These are phyloP conservation scores for Sisyra nigra DNA, from an alignment of 2,888 invertebrate genomes.

Conservation along the genomic window DNA sequence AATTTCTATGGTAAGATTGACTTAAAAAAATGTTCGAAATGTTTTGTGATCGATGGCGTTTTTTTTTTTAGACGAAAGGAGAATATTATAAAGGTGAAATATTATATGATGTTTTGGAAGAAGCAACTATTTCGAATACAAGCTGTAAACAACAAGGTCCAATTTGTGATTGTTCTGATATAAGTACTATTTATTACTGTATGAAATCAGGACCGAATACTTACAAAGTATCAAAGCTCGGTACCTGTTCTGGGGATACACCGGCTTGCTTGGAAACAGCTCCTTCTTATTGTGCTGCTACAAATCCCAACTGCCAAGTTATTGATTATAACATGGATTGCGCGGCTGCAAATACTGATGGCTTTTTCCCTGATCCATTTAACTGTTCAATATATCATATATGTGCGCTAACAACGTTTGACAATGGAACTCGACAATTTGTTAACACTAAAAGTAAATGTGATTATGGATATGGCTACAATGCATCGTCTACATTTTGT, in stretches of 20 bases:
- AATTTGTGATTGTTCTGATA: not conserved
- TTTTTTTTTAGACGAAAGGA: too few relatives aligned
- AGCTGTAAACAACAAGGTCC: not conserved
- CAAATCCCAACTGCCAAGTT: not conserved
- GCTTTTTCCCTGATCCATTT: constrained; percentile 10
- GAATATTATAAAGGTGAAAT: too few relatives aligned
- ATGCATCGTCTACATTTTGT: constrained; percentile 12
- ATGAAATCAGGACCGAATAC: not conserved
- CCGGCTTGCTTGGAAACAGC: not conserved
- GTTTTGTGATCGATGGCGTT: too few relatives aligned
- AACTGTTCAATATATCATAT: constrained; percentile 10
- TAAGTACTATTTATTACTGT: not conserved
- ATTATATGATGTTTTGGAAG: too few relatives aligned
- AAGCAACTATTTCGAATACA: too few relatives aligned
- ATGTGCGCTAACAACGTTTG: constrained; percentile 1
- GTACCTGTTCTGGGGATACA: not conserved
- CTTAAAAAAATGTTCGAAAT: too few relatives aligned
- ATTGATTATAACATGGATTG: not conserved
- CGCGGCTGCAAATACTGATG: not conserved
- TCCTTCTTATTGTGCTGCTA: not conserved
- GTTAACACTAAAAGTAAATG: not conserved
- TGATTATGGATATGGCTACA: constrained; percentile 10
- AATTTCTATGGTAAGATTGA: too few relatives aligned
- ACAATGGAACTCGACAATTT: constrained; percentile 7
- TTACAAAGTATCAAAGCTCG: not conserved